Conservation (phyloP, 2,113 vertebrate species). For the Reinhardtius hippoglossoides region DNA sequence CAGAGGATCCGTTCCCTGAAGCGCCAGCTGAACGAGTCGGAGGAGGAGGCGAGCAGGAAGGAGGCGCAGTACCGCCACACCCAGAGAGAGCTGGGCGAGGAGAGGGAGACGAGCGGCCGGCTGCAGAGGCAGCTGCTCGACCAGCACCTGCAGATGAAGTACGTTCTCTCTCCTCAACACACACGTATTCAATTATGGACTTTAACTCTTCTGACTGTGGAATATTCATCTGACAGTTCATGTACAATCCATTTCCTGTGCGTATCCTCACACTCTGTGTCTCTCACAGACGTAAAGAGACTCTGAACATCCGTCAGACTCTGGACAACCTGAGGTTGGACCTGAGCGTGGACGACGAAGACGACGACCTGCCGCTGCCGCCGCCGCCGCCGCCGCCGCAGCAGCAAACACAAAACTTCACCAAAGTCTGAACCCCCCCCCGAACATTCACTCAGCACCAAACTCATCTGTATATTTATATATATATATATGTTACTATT, state of each 20-base stretch:
- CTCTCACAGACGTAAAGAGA: slow-evolving; percentile 76
- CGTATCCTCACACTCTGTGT: background rate
- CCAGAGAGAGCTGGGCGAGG: slow-evolving; percentile 83
- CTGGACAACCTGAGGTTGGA: slow-evolving; percentile 78
- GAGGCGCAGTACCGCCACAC: slow-evolving; percentile 77
- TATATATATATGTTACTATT: background rate
- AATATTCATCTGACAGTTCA: too few species aligned
- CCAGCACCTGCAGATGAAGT: slow-evolving; percentile 80
- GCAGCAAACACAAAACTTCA: background rate
- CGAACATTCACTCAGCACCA: background rate
- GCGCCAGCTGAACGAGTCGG: slow-evolving; percentile 84
- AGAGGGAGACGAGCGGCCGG: slow-evolving; percentile 76
- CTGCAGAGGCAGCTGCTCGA: slow-evolving; percentile 82
- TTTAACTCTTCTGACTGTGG: too few species aligned
- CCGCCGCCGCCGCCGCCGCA: background rate
- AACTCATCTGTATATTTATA: background rate
- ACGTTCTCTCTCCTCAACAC: background rate
- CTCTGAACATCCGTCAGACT: slow-evolving; percentile 75
- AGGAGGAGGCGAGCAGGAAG: slow-evolving; percentile 81
- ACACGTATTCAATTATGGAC: background rate
- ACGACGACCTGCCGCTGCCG: slow-evolving; percentile 17
- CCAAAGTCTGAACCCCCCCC: slow-evolving; percentile 55
- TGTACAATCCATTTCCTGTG: too few species aligned
- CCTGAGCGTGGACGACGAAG: slow-evolving; percentile 77
- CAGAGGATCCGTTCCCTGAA: slow-evolving; percentile 84